phyloP scores from a whole-genome alignment of 2,113 vertebrate species.

The Nestor notabilis region DNA sequence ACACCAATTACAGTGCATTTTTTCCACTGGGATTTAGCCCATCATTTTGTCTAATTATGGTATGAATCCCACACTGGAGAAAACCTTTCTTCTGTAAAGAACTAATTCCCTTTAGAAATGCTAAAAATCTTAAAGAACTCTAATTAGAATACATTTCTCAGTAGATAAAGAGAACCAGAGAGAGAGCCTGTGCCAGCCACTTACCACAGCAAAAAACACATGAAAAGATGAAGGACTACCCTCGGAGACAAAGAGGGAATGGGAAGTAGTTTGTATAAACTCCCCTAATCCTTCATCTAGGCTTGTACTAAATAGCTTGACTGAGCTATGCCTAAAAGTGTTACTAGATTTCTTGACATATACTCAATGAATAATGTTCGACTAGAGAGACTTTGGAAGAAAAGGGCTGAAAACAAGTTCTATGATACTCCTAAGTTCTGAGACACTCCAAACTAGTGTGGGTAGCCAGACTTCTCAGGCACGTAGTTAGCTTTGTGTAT shows the following conservation, averaged over 20 bases:
- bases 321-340: not conserved
- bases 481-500: not conserved
- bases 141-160: slow-evolving; percentile 59
- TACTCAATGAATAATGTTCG: not conserved
- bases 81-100: slow-evolving; percentile 46
- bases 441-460: not conserved
- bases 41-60: slow-evolving; percentile 74
- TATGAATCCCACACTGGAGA: slow-evolving; percentile 52
- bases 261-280: not conserved
- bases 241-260: not conserved
- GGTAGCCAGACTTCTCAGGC: not conserved
- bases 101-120: slow-evolving; percentile 56
- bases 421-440: not conserved
- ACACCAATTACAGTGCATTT: slow-evolving; percentile 58
- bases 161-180: slow-evolving; percentile 10
- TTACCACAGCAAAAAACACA: not conserved
- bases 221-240: not conserved
- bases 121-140: slow-evolving; percentile 37
- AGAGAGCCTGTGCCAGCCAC: not conserved
- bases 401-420: not conserved
- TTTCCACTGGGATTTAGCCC: slow-evolving; percentile 41
- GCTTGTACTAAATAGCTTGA: not conserved
- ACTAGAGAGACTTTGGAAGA: not conserved
- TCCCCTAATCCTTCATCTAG: not conserved
- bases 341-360: not conserved